Percentiles rank a stretch among this genome's conserved stretches.
phyloP scores from a whole-genome alignment of 2,113 vertebrate genomes.

The Leiothrix lutea region DNA sequence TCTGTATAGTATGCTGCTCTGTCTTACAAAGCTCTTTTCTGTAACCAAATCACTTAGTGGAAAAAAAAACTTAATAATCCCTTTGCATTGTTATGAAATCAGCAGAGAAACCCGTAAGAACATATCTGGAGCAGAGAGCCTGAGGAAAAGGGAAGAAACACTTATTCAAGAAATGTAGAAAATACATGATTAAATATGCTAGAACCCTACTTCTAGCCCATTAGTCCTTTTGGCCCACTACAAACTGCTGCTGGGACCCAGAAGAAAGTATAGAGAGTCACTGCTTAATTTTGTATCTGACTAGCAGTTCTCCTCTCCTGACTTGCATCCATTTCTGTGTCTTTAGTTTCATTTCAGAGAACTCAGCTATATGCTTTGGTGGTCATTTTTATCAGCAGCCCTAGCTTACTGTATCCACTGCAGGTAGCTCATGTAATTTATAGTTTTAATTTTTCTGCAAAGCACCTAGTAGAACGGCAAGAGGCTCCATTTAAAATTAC shows the following conservation, averaged over 20 bases:
- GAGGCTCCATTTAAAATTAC: slow-evolving; percentile 1
- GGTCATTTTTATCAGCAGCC: neutral
- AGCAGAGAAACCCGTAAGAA: neutral
- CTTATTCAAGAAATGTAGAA: neutral
- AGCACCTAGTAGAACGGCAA: neutral
- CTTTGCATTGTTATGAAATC: neutral
- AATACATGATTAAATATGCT: neutral
- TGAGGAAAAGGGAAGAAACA: neutral
- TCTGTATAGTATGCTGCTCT: neutral
- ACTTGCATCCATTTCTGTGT: neutral
- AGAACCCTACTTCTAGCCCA: neutral
- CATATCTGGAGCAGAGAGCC: neutral
- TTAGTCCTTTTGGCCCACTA: neutral
- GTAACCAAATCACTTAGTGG: neutral
- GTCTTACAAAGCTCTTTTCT: neutral
- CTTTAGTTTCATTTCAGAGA: neutral
- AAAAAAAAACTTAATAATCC: neutral
- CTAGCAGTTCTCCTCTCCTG: neutral
- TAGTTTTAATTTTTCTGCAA: slow-evolving; percentile 31
- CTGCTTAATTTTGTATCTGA: neutral
- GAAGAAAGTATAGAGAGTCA: neutral
- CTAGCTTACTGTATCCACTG: neutral
- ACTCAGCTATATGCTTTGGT: neutral
- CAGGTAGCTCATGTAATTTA: slow-evolving; percentile 19
- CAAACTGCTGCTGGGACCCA: neutral